phyloP scores from a whole-genome alignment of 2,113 vertebrate species.

The Cryptomyrus ogoouensis region DNA sequence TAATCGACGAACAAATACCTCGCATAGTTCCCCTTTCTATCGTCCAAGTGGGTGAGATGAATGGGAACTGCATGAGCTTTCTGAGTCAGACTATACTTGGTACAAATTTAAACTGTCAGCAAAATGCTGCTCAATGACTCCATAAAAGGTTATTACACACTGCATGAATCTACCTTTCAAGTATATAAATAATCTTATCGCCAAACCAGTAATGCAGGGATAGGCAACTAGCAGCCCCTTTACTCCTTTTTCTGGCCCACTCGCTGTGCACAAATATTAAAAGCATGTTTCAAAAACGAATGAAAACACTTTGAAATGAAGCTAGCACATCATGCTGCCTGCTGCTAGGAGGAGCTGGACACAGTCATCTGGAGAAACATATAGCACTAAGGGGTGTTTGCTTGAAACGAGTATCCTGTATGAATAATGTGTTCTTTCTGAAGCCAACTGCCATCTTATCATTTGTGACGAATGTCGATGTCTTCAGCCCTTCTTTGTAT shows the following conservation, averaged over 20 bases:
- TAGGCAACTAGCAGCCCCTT: background rate
- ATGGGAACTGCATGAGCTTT: background rate
- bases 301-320: background rate
- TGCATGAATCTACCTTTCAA: background rate
- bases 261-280: background rate
- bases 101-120: background rate
- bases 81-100: background rate
- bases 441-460: background rate
- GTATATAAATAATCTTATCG: constrained; percentile 10
- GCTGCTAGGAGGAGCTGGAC: background rate
- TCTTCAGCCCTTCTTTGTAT: background rate
- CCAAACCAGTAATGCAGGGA: background rate
- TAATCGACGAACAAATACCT: background rate
- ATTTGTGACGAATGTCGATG: background rate
- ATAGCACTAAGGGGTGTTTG: background rate
- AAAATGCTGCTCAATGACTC: background rate
- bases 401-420: background rate
- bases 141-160: background rate
- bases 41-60: background rate
- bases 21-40: background rate
- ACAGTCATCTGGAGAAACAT: background rate
- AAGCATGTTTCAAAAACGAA: background rate
- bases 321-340: background rate
- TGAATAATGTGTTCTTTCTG: background rate
- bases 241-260: background rate